Percentiles rank a stretch among this genome's conserved stretches.
Evolutionary conservation across 2,888 invertebrate species (phyloP).

Genomic region (Orthonevra nobilis): DNA sequence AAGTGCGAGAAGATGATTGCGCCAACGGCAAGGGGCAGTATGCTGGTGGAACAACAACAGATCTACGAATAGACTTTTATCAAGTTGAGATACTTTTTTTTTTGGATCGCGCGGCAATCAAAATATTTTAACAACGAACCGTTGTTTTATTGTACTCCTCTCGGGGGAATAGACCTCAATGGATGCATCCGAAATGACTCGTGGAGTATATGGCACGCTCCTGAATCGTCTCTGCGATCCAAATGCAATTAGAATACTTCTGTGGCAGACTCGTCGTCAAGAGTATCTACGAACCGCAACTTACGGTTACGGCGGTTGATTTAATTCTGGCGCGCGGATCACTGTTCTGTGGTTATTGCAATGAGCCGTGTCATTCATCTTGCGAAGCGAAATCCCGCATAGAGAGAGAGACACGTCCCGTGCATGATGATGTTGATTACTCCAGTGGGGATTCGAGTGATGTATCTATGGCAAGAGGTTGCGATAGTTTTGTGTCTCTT

Average conservation of each 20-base stretch:
- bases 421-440: slow-evolving; percentile 27
- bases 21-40: background rate
- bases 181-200: slow-evolving; percentile 39
- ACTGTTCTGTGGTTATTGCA: slow-evolving; percentile 61
- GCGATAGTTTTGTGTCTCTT: slow-evolving; percentile 31
- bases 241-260: slow-evolving; percentile 49
- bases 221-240: slow-evolving; percentile 41
- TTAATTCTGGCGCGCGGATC: slow-evolving; percentile 63
- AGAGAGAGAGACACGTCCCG: background rate
- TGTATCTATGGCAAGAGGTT: slow-evolving; percentile 48
- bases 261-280: slow-evolving; percentile 1
- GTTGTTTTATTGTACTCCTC: slow-evolving; percentile 48
- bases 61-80: slow-evolving; percentile 34
- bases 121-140: slow-evolving; percentile 55
- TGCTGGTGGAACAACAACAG: no score
- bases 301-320: slow-evolving; percentile 36
- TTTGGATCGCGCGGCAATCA: slow-evolving; percentile 17
- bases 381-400: slow-evolving; percentile 24
- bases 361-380: slow-evolving; percentile 65
- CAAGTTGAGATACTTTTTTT: background rate
- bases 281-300: slow-evolving; percentile 13
- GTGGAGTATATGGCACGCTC: slow-evolving; percentile 45
- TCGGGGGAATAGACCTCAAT: slow-evolving; percentile 46
- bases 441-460: slow-evolving; percentile 42
- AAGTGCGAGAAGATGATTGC: slow-evolving; percentile 53